phyloP scores from a whole-genome alignment of 2,113 vertebrate genomes.

The Sinocyclocheilus grahami region DNA sequence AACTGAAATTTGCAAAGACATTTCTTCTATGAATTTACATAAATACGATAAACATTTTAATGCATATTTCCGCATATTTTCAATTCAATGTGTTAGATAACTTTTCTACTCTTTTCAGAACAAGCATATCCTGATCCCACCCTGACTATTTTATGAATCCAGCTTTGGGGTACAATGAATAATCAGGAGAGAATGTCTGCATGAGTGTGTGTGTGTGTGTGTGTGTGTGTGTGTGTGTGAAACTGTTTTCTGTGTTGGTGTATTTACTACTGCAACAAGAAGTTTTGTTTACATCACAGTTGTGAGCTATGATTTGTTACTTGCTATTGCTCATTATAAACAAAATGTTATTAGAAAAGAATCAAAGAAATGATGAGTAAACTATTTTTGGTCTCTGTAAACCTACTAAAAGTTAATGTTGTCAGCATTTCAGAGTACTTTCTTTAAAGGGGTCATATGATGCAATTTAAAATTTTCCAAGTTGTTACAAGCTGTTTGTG shows the following conservation, averaged over 20 bases:
- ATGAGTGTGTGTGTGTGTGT: slow-evolving; percentile 18
- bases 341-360: not conserved
- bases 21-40: slow-evolving; percentile 14
- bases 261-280: no score
- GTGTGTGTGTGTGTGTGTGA: not conserved
- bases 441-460: no score
- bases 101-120: slow-evolving; percentile 11
- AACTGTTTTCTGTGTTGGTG: not conserved
- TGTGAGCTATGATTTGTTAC: not conserved
- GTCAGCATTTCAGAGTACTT: no score
- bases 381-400: not conserved
- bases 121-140: not conserved
- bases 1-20: not conserved
- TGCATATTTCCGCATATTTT: slow-evolving; percentile 12
- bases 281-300: not conserved
- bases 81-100: not conserved
- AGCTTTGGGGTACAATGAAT: slow-evolving; percentile 10
- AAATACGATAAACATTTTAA: not conserved
- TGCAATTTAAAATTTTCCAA: no score
- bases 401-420: not conserved
- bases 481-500: no score
- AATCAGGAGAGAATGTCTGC: slow-evolving; percentile 23
- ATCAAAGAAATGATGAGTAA: not conserved
- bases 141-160: slow-evolving; percentile 3
- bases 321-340: no score